Conservation (phyloP, 2,113 vertebrate genomes). For the Macroglossus sobrinus region DNA sequence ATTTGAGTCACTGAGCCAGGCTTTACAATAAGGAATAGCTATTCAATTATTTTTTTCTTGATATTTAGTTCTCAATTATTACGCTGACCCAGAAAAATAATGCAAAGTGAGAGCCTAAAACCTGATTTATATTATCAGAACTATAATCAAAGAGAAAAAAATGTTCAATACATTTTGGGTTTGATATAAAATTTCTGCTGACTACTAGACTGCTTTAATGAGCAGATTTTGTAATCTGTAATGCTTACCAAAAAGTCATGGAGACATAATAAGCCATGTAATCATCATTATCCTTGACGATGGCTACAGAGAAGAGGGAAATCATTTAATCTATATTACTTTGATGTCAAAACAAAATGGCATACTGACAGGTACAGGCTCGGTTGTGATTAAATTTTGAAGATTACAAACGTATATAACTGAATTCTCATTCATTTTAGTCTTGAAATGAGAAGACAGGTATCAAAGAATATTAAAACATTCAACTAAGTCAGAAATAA, state of each 20-base stretch:
- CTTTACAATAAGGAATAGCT: background rate
- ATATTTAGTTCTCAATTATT: slow-evolving; percentile 45
- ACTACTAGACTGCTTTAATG: background rate
- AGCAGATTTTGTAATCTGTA: slow-evolving; percentile 41
- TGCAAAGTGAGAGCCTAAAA: slow-evolving; percentile 28
- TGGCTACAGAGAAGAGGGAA: slow-evolving; percentile 41
- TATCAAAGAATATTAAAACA: slow-evolving; percentile 46
- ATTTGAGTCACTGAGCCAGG: slow-evolving; percentile 48
- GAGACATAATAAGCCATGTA: slow-evolving; percentile 49
- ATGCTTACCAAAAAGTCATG: slow-evolving; percentile 25
- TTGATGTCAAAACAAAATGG: slow-evolving; percentile 68
- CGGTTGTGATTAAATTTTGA: slow-evolving; percentile 49
- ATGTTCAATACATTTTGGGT: background rate
- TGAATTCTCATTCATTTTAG: slow-evolving; percentile 57
- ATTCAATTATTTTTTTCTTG: slow-evolving; percentile 60
- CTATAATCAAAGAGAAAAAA: slow-evolving; percentile 1
- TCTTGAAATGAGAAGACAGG: background rate
- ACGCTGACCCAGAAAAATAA: slow-evolving; percentile 52
- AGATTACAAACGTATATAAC: slow-evolving; percentile 20
- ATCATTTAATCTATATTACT: slow-evolving; percentile 52
- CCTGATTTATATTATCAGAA: background rate
- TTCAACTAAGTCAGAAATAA: background rate
- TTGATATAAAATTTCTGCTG: slow-evolving; percentile 18
- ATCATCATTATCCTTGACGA: slow-evolving; percentile 60
- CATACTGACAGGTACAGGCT: slow-evolving; percentile 26